phyloP scores from a whole-genome alignment of 1,140 invertebrate species.

The Drosophila punjabiensis region DNA sequence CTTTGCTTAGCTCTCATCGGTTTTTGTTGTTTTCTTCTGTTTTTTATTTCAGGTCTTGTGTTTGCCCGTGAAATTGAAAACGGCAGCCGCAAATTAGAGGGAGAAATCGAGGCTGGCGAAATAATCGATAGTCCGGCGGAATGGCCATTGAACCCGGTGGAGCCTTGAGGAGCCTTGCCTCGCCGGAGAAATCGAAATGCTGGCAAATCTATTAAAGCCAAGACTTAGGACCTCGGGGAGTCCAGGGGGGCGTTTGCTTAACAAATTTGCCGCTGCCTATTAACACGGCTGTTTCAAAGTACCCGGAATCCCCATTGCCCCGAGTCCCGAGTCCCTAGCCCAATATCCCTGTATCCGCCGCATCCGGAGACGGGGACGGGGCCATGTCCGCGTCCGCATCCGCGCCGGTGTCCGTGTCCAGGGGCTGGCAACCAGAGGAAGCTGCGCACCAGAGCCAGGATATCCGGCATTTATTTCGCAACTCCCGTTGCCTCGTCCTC shows the following conservation, averaged over 20 bases:
- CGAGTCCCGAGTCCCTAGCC: neutral
- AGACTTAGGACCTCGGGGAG: slow-evolving; percentile 17
- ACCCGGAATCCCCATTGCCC: slow-evolving; percentile 5
- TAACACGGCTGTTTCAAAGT: slow-evolving; percentile 50
- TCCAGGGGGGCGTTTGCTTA: slow-evolving; percentile 47
- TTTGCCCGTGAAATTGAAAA: slow-evolving; percentile 75
- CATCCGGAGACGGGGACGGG: neutral
- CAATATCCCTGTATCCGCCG: slow-evolving; percentile 19
- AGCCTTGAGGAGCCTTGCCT: neutral
- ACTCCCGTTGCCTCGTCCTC: slow-evolving; percentile 8
- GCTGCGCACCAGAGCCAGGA: slow-evolving; percentile 50
- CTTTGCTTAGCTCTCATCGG: slow-evolving; percentile 1
- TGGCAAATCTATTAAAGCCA: slow-evolving; percentile 64
- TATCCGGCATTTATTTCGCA: slow-evolving; percentile 77
- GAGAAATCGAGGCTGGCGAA: slow-evolving; percentile 35
- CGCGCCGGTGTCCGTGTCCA: slow-evolving; percentile 7
- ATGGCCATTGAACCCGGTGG: slow-evolving; percentile 36
- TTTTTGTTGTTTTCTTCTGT: neutral
- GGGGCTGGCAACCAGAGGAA: slow-evolving; percentile 17
- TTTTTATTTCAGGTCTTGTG: slow-evolving; percentile 21
- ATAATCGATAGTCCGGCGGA: slow-evolving; percentile 40
- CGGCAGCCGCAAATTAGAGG: slow-evolving; percentile 70
- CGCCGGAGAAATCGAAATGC: slow-evolving; percentile 37
- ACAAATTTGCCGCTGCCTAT: slow-evolving; percentile 63
- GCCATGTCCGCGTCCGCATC: neutral